A percentile compares a stretch with the other conserved stretches of the same genome.
These are phyloP conservation scores for Cataglyphis hispanica DNA, from an alignment of 1,140 invertebrate genomes.

Conservation along the genomic window DNA sequence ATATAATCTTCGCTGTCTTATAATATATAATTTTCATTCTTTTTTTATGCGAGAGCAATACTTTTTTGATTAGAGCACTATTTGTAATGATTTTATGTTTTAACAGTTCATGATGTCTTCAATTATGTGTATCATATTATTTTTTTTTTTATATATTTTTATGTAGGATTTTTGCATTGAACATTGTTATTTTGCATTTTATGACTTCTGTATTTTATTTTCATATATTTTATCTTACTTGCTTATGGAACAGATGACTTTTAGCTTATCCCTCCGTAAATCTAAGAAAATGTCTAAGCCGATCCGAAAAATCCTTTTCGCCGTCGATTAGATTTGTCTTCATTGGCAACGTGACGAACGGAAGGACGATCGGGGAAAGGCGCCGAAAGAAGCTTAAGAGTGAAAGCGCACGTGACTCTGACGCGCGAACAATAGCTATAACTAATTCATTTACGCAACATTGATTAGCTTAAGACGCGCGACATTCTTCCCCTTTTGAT, in stretches of 20 bases:
- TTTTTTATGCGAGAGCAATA: neutral
- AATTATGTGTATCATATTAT: neutral
- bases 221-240: neutral
- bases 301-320: slow-evolving; percentile 34
- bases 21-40: neutral
- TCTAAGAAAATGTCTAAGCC: neutral
- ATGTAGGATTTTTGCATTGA: neutral
- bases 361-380: neutral
- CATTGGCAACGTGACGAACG: neutral
- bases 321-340: slow-evolving; percentile 27
- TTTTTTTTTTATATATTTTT: too few species aligned
- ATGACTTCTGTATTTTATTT: neutral
- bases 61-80: neutral
- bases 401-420: neutral
- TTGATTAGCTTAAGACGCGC: slow-evolving; percentile 37
- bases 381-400: slow-evolving; percentile 3
- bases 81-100: neutral
- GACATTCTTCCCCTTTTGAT: slow-evolving; percentile 19
- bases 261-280: slow-evolving; percentile 7
- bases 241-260: neutral
- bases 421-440: slow-evolving; percentile 34
- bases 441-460: slow-evolving; percentile 49
- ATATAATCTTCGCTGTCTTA: neutral
- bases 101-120: neutral
- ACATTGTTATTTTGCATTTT: neutral